Evolutionary conservation across 2,888 invertebrate genomes (phyloP), one percentile per base, ranked within the genome.

Genomic region (Lissocephala sabroskyi): DNA sequence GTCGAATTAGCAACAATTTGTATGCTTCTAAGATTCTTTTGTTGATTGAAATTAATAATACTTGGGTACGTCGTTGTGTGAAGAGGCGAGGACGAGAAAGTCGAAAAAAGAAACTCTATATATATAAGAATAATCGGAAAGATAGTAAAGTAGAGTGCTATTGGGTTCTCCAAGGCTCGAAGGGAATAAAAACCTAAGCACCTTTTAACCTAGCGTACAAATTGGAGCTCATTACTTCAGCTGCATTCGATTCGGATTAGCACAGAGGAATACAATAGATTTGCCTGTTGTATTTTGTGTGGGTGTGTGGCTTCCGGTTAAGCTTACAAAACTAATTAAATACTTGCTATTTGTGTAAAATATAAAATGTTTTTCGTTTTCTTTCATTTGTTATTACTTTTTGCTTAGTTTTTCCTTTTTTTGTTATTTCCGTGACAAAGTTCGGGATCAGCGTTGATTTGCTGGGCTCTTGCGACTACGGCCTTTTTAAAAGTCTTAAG

Each of bases 281-380:
- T 67, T 58, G 65, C 49, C 71, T 54, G 44, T 43, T 47, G 45
- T 37, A 18, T 32, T 45, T 45, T 28, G 41, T 45, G 50, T 35
- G 39, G 42, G 16, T 41, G 51, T 46, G 35, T 47, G 29, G 18
- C 26, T 6, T 46, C 16, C 59, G 57, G 55, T 35, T 70, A 62
- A 70, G 60, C 71, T 74, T 65, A 68, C 48, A 63, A 73, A 75
- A 73, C 79, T 77, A 77, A 59, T 73, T 79, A 79, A 68, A 76
- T 77, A 76, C 70, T 78, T 64, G 71, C 67, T 77, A 71, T 74
- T 62, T 70, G 53, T 78, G 79, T 70, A 67, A 77, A 71, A 65
- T 77, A 71, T 73, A 76, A 76, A 76, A 68, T 70, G 52, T 61
- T 56, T 67, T 33, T 40, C 33, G 36, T 28, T 37, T 41, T 10